Base-by-base conservation (phyloP, 2,888 invertebrate genomes). In the Leptodirus hochenwartii region DNA sequence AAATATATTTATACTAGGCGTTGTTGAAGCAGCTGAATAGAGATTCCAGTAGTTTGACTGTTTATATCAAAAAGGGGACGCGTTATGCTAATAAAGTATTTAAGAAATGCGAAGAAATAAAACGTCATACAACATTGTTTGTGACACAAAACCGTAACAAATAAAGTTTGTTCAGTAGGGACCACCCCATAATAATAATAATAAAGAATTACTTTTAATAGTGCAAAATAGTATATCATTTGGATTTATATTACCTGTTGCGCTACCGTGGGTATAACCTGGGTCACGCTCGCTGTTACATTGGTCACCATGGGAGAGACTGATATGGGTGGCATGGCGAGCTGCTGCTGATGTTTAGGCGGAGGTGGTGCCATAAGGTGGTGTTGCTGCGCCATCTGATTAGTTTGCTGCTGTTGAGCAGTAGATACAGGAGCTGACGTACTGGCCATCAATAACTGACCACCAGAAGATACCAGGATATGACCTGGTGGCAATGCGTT, bases 401-500 rank as follows among this genome's bases (percentile, higher is more conserved):
- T 10, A 5, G 11, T 32, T 12, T n/a, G 8, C 6, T 6, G 6
- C n/a, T 6, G n/a, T 6, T 6, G 6, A 20, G 8, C 20, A 20
- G 20, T 20, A 6, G 20, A 6, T 8, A 20, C 20, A 8, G 8
- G 8, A 20, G 20, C 20, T 8, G 20, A 63, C 6, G 52, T 47
- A 34, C 46, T 64, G 0, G 75, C 71, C 51, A 78, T 71, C 25
- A 78, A 69, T 14, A 77, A 59, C 46, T 78, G 78, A 0, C 77
- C 76, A 12, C 73, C 74, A 13, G 76, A 75, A 1, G 77, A 75
- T 31, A 78, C 75, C n/a, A 78, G 54, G 37, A 78, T 75, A 47
- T 78, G 77, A 12, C 74, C 73, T 1, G 72, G 66, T 10, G 64
- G 64, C 35, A 65, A 43, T 14, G 53, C 54, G 11, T 60, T 55